These are phyloP conservation scores for Leistus spinibarbis DNA, from an alignment of 2,888 invertebrate species.

Conservation along the genomic window DNA sequence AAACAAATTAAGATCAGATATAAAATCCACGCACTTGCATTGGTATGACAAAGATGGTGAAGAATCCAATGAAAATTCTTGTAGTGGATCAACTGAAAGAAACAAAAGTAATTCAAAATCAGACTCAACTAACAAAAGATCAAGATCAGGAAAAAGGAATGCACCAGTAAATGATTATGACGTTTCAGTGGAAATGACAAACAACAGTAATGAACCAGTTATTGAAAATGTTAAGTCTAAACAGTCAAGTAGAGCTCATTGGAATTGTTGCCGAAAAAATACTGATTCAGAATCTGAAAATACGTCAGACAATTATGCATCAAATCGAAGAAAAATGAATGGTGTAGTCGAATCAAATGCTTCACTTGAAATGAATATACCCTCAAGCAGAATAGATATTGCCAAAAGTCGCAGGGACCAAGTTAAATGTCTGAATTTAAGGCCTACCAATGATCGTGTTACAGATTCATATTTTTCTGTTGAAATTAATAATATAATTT, in stretches of 20 bases:
- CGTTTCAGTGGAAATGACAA: not conserved
- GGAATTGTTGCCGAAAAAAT: not conserved
- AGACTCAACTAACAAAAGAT: not conserved
- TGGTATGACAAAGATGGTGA: too few species aligned
- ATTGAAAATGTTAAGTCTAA: not conserved
- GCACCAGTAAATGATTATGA: not conserved
- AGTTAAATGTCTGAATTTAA: too few species aligned
- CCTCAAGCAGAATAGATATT: not conserved
- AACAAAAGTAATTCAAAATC: not conserved
- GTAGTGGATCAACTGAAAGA: not conserved
- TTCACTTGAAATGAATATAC: not conserved
- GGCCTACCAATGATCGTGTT: not conserved
- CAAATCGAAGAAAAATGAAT: not conserved
- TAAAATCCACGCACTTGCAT: too few species aligned
- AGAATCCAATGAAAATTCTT: not conserved
- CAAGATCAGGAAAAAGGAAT: not conserved
- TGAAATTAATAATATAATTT: not conserved
- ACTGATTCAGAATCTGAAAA: not conserved
- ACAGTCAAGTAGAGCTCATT: not conserved
- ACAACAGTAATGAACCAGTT: not conserved
- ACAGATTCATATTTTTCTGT: not conserved
- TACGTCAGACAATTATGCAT: too few species aligned
- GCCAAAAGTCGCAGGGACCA: not conserved
- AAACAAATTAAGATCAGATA: not conserved
- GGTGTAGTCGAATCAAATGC: not conserved